Percentiles rank a stretch among this genome's conserved stretches.
phyloP scores from a whole-genome alignment of 2,113 vertebrate species.

The Thunnus maccoyii region DNA sequence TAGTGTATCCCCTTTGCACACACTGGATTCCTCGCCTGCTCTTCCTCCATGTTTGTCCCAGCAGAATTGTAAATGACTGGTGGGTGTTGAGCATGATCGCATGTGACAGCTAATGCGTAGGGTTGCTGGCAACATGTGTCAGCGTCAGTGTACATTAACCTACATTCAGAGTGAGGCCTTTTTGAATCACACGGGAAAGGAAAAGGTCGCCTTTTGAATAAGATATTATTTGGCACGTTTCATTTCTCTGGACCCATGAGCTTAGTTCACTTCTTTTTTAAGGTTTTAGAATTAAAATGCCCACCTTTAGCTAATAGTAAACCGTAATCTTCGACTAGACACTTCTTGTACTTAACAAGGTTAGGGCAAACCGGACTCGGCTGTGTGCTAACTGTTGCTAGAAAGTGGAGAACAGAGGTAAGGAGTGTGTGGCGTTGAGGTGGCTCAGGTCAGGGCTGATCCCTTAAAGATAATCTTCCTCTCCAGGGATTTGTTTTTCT shows the following conservation, averaged over 20 bases:
- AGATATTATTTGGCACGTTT: conserved; percentile 60
- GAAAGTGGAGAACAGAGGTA: conserved; percentile 60
- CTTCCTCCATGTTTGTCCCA: conserved; percentile 52
- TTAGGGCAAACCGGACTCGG: conserved; percentile 31
- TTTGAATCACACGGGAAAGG: conserved; percentile 57
- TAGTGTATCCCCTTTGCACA: conserved; percentile 8
- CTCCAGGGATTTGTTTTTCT: conserved; percentile 84
- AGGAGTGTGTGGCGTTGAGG: conserved; percentile 56
- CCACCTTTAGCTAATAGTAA: conserved; percentile 4
- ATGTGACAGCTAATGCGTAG: conserved; percentile 79
- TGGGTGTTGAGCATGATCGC: conserved; percentile 76
- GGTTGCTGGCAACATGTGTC: conserved; percentile 81
- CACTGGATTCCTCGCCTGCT: conserved; percentile 41
- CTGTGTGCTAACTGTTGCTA: conserved; percentile 46
- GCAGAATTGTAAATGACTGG: conserved; percentile 79
- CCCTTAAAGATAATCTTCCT: conserved; percentile 85
- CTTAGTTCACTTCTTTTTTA: conserved; percentile 23
- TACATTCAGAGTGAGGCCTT: conserved; percentile 72
- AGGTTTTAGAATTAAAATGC: conserved; percentile 34
- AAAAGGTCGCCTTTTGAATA: conserved; percentile 75
- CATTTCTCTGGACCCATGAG: conserved; percentile 25
- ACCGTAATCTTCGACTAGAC: conserved; percentile 21
- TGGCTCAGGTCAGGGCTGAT: conserved; percentile 75
- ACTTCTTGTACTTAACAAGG: conserved; percentile 20
- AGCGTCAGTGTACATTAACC: conserved; percentile 79